These are phyloP conservation scores for Apis cerana DNA, from an alignment of 1,140 invertebrate genomes.

Conservation along the genomic window DNA sequence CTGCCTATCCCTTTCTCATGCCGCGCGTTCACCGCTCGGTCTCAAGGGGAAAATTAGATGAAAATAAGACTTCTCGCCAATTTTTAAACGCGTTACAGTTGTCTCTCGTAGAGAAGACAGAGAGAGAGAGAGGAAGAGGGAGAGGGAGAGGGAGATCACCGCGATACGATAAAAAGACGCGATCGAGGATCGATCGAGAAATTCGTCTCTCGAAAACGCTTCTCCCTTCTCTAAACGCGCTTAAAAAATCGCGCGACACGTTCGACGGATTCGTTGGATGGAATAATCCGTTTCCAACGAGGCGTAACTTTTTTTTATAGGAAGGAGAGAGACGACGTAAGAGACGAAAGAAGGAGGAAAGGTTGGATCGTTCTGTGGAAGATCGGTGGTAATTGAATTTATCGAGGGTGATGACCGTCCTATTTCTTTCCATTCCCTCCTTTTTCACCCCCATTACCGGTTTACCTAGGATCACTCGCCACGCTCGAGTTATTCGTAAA, in stretches of 20 bases:
- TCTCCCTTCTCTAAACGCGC: no score
- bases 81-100: slow-evolving; percentile 70
- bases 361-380: background rate
- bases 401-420: slow-evolving; percentile 58
- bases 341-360: no score
- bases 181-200: background rate
- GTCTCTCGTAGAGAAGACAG: slow-evolving; percentile 22
- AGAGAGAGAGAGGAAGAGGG: slow-evolving; percentile 20
- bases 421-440: slow-evolving; percentile 38
- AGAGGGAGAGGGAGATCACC: slow-evolving; percentile 28
- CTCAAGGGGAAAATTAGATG: slow-evolving; percentile 71
- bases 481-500: slow-evolving; percentile 67
- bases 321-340: no score
- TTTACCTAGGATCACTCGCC: slow-evolving; percentile 51
- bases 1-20: slow-evolving; percentile 27
- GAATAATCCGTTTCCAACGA: background rate
- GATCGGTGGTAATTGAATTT: slow-evolving; percentile 57
- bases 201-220: no score
- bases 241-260: no score
- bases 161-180: background rate
- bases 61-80: slow-evolving; percentile 73
- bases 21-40: slow-evolving; percentile 40
- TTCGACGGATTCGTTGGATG: background rate
- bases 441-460: slow-evolving; percentile 9
- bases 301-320: background rate